Evolutionary conservation across 2,797 vertebrate species (phyloP).

Genomic region (Mus caroli): DNA sequence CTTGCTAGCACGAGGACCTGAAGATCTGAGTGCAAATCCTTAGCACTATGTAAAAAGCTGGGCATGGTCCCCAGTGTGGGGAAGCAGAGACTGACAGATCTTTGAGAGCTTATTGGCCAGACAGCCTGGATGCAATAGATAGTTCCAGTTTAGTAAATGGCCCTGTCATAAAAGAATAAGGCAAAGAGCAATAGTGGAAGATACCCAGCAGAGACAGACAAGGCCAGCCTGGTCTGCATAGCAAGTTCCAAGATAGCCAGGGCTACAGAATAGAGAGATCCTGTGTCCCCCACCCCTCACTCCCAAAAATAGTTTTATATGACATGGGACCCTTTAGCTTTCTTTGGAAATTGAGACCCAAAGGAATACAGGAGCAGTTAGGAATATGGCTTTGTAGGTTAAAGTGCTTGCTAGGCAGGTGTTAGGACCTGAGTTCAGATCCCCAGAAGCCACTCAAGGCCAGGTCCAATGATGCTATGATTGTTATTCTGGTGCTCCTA

Average conservation of each 20-base stretch:
- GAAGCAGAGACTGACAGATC: not conserved
- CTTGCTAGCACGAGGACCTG: not conserved
- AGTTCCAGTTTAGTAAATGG: not conserved
- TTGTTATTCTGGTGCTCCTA: not conserved
- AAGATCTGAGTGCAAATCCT: not conserved
- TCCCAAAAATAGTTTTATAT: not conserved
- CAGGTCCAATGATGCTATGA: not conserved
- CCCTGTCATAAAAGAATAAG: not conserved
- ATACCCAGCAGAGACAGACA: not conserved
- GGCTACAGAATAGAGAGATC: not conserved
- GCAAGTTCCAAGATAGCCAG: not conserved
- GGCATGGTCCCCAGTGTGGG: not conserved
- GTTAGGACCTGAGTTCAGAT: not conserved
- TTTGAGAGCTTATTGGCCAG: not conserved
- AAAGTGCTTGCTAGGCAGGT: not conserved
- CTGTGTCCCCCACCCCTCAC: not conserved
- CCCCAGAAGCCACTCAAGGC: not conserved
- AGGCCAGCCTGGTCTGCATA: not conserved
- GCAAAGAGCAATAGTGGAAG: not conserved
- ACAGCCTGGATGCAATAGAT: no score
- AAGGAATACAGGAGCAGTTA: not conserved
- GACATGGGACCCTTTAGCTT: not conserved
- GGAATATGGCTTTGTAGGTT: not conserved
- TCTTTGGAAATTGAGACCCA: not conserved
- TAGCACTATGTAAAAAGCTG: not conserved